Evolutionary conservation across 1,140 invertebrate genomes (phyloP).

Genomic region (Heliothis virescens): DNA sequence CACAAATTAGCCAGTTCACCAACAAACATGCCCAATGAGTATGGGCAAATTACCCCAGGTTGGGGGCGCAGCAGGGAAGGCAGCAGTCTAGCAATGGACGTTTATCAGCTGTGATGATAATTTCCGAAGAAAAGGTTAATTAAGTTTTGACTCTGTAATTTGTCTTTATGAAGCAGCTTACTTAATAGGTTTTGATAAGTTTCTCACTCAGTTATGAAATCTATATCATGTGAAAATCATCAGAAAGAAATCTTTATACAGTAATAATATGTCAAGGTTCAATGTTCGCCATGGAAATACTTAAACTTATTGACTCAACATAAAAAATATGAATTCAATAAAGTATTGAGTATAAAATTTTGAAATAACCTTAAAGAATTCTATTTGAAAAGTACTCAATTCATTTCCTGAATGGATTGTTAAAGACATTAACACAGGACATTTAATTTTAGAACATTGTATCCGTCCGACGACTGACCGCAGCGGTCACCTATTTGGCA

Average conservation of each 20-base stretch:
- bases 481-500: conserved; percentile 49
- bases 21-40: too few species aligned
- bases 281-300: background rate
- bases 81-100: too few species aligned
- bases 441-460: conserved; percentile 7
- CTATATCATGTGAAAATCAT: too few species aligned
- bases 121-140: background rate
- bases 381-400: background rate
- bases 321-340: background rate
- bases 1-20: too few species aligned
- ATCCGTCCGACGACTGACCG: background rate
- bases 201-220: too few species aligned
- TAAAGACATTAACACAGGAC: conserved; percentile 19
- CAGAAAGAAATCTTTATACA: too few species aligned
- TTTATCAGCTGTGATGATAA: background rate
- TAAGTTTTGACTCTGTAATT: background rate
- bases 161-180: too few species aligned
- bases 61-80: too few species aligned
- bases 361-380: background rate
- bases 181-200: background rate
- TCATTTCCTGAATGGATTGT: conserved; percentile 23
- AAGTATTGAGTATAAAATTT: too few species aligned
- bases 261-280: background rate
- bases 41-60: too few species aligned
- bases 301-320: background rate